phyloP scores from a whole-genome alignment of 2,113 vertebrate species.

The Prietella phreatophila region DNA sequence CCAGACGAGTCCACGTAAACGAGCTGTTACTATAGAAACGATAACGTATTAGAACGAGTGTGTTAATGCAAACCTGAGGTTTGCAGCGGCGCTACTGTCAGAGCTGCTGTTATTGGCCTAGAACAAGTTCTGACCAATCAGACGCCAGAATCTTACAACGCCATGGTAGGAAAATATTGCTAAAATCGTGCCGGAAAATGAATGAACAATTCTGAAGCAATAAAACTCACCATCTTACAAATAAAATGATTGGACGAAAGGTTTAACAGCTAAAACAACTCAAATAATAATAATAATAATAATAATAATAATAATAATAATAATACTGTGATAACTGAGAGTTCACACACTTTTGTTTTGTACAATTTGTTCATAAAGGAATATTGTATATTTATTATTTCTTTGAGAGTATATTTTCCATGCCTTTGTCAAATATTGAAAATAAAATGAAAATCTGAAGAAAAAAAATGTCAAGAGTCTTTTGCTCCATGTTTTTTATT shows the following conservation, averaged over 20 bases:
- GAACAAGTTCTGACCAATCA: not conserved
- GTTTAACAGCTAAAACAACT: conserved; percentile 32
- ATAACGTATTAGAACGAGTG: not conserved
- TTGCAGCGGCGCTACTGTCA: not conserved
- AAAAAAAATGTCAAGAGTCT: not conserved
- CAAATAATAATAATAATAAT: conserved; percentile 52
- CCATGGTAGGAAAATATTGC: not conserved
- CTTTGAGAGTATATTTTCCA: conserved; percentile 91
- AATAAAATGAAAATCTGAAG: conserved; percentile 51
- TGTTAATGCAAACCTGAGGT: not conserved
- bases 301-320: conserved; percentile 60
- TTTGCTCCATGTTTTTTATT: not conserved
- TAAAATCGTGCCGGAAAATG: not conserved
- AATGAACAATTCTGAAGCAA: conserved; percentile 2
- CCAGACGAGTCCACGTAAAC: not conserved
- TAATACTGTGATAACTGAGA: conserved; percentile 52
- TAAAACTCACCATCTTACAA: not conserved
- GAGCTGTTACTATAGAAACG: not conserved
- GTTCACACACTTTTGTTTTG: conserved; percentile 75
- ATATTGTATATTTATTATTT: conserved; percentile 98
- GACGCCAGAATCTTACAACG: not conserved
- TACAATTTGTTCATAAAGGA: conserved; percentile 95
- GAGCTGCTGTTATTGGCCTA: not conserved
- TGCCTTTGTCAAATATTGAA: conserved; percentile 68
- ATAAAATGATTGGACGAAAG: not conserved